A percentile compares a stretch with the other conserved stretches of the same genome.
Evolutionary conservation across 2,888 invertebrate genomes (phyloP).

Genomic region (Dicycla oo): DNA sequence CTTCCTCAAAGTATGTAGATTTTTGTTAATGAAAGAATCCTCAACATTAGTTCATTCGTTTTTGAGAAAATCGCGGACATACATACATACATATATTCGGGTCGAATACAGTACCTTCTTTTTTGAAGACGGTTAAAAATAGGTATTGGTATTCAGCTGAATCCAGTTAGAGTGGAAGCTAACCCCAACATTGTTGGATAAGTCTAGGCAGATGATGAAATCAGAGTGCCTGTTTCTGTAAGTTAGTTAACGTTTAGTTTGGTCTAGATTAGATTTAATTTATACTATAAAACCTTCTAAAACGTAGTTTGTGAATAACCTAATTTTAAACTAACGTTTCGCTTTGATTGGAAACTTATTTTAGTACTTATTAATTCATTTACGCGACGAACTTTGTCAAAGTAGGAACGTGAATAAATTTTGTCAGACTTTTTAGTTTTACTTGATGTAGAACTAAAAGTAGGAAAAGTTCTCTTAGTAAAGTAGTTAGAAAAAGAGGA

Average conservation of each 20-base stretch:
- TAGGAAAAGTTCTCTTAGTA: neutral
- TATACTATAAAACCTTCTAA: neutral
- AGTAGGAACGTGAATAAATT: conserved; percentile 31
- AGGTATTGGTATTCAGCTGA: no score
- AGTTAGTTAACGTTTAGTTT: neutral
- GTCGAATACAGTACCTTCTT: no score
- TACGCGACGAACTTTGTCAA: conserved; percentile 24
- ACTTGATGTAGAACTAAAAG: conserved; percentile 8
- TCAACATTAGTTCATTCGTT: no score
- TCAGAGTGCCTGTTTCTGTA: neutral
- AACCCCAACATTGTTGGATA: no score
- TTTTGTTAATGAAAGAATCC: no score
- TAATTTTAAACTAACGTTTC: conserved; percentile 3
- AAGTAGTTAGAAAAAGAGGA: conserved; percentile 5
- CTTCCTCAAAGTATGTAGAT: no score
- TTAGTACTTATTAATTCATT: conserved; percentile 44
- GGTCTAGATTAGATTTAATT: no score
- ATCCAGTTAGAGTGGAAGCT: no score
- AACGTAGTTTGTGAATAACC: neutral
- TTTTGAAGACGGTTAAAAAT: no score
- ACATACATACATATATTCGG: no score
- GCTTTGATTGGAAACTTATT: conserved; percentile 41
- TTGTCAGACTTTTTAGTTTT: conserved; percentile 30
- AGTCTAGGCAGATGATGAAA: no score
- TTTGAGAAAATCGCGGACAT: no score